These are phyloP conservation scores for Ophion ellenae DNA, from an alignment of 2,888 invertebrate species.

Conservation along the genomic window DNA sequence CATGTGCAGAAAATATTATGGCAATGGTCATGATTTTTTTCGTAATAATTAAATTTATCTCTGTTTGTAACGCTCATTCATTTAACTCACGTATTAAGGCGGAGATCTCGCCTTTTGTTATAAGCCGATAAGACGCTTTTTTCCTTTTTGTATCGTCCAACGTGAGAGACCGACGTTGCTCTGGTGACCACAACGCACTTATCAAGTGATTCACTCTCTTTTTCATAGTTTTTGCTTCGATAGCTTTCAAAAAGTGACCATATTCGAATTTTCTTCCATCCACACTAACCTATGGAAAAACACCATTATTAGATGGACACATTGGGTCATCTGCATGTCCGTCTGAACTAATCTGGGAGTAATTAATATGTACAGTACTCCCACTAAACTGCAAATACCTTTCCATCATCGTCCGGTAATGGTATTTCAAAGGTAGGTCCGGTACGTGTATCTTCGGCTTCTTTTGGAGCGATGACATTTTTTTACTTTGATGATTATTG, in stretches of 20 bases:
- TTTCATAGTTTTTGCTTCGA: too few relatives aligned
- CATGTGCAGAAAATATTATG: conserved; percentile 8
- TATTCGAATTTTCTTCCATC: conserved; percentile 11
- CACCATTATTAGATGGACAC: background rate
- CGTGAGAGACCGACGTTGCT: too few relatives aligned
- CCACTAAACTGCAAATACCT: conserved; percentile 3
- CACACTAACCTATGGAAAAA: conserved; percentile 5
- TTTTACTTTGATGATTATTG: too few relatives aligned
- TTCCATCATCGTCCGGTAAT: conserved; percentile 1
- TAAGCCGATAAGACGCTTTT: conserved; percentile 5
- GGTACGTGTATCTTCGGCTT: background rate
- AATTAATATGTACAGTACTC: conserved; percentile 1
- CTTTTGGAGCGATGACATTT: too few relatives aligned
- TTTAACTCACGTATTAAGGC: conserved; percentile 8
- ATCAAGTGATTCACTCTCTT: too few relatives aligned
- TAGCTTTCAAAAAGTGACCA: background rate
- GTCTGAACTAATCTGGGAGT: conserved; percentile 9
- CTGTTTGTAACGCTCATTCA: background rate
- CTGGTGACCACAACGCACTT: too few relatives aligned
- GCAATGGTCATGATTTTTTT: conserved; percentile 8
- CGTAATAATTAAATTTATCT: background rate
- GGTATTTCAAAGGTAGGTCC: conserved; percentile 1
- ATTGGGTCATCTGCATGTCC: conserved; percentile 1
- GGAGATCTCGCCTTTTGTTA: conserved; percentile 5
- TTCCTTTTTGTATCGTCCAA: background rate